Percentiles rank a stretch among this genome's conserved stretches.
These are phyloP conservation scores for Caradrina kadenii DNA, from an alignment of 2,888 invertebrate genomes.

Conservation along the genomic window DNA sequence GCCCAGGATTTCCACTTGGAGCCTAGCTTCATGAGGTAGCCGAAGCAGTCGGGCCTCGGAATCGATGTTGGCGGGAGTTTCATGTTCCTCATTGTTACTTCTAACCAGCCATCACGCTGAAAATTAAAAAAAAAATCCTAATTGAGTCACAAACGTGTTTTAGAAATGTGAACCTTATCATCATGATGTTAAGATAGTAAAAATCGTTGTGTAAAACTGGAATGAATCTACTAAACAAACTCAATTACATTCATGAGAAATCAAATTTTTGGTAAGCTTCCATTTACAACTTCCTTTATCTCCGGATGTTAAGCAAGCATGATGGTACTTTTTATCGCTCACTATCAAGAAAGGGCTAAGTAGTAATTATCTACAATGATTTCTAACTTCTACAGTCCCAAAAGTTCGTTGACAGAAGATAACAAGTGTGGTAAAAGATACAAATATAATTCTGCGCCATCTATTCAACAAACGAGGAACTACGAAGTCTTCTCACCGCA, in stretches of 20 bases:
- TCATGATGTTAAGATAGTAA: too few species aligned
- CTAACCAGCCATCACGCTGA: slow-evolving; percentile 88
- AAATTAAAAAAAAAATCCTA: slow-evolving; percentile 26
- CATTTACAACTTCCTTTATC: not conserved
- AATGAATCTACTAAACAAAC: not conserved
- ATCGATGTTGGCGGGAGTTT: slow-evolving; percentile 95
- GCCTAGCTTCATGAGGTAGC: slow-evolving; percentile 96
- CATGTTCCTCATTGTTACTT: slow-evolving; percentile 94
- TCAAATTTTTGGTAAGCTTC: not conserved
- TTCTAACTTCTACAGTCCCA: slow-evolving; percentile 22
- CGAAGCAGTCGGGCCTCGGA: slow-evolving; percentile 96
- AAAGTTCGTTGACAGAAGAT: slow-evolving; percentile 39
- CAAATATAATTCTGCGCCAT: slow-evolving; percentile 38
- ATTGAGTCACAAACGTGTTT: too few species aligned
- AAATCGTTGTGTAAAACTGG: too few species aligned
- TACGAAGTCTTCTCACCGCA: not conserved
- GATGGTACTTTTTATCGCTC: slow-evolving; percentile 17
- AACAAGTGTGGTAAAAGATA: not conserved
- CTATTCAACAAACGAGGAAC: slow-evolving; percentile 30
- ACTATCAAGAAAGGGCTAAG: slow-evolving; percentile 39
- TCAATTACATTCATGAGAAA: not conserved
- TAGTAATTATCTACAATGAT: slow-evolving; percentile 20
- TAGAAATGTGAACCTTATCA: too few species aligned
- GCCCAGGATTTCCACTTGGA: slow-evolving; percentile 97
- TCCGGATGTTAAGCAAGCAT: slow-evolving; percentile 25